Evolutionary conservation across 2,113 vertebrate genomes (phyloP), one percentile per base, ranked within the genome.

Genomic region (Pica pica): DNA sequence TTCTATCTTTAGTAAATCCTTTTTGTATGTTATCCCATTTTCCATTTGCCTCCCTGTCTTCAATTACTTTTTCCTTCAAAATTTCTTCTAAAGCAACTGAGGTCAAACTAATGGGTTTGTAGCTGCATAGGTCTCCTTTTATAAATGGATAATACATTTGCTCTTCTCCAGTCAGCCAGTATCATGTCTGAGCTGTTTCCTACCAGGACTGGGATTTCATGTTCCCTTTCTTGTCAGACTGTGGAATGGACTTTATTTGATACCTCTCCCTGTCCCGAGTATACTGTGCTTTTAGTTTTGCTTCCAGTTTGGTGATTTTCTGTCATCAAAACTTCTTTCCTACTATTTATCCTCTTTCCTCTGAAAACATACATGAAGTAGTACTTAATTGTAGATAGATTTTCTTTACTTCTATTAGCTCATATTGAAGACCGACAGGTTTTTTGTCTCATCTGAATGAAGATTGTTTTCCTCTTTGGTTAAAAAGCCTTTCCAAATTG

Each of bases 1-100:
- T 95, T 87, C 89, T 87, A 42, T 94, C 89, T 92, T 92, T 91
- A 89, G 87, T 79, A 95, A 96, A 97, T 93, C 91, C 91, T 94
- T 95, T 96, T 94, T 93, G 60, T 87, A 20, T 79, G 64, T 89
- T 95, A 94, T 91, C 80, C 94, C 53, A 87, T 96, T 97, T 96
- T 90, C 89, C 71, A 89, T 91, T 96, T 95, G 52, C 69, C 61
- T 92, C 89, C 53, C 65, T 33, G 22, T 67, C 79, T 94, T 95
- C 83, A 95, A 95, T 92, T 94, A 95, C 41, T 92, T 92, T 92
- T 95, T 91, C 61, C 83, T 90, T 92, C 74, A 84, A 75, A 91
- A 56, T 84, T 94, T 94, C 61, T 92, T 94, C 87, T 89, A 52
- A 94, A 87, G 83, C 37, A 87, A 78, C 56, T 71, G 83, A 92